phyloP scores from a whole-genome alignment of 2,797 vertebrate species.

The Dicrostonyx torquatus region DNA sequence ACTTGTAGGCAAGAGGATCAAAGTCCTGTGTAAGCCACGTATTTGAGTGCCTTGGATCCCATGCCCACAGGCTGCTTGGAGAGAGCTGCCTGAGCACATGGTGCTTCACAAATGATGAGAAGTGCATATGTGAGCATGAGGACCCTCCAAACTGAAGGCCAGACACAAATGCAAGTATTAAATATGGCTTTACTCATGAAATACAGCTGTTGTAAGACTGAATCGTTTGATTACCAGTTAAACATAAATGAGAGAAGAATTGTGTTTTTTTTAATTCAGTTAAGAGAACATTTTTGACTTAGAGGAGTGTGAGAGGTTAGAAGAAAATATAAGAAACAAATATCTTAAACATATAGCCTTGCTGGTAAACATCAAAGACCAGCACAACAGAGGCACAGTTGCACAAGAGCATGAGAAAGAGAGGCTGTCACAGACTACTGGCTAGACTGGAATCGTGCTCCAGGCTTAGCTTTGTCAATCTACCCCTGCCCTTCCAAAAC shows the following conservation, averaged over 20 bases:
- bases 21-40: background rate
- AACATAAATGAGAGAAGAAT: background rate
- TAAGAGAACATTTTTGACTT: background rate
- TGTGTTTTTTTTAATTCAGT: background rate
- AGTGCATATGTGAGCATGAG: too few relatives aligned
- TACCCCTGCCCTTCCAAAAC: background rate
- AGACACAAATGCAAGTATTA: background rate
- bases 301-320: background rate
- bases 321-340: conserved; percentile 1
- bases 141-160: background rate
- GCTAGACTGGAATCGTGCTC: too few relatives aligned
- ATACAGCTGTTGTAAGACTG: background rate
- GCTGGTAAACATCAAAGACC: background rate
- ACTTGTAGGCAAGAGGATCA: background rate
- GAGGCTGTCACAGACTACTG: fast-evolving
- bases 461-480: background rate
- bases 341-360: background rate
- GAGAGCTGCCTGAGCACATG: background rate
- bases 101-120: too few relatives aligned
- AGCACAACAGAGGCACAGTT: background rate
- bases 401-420: background rate
- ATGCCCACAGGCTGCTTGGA: background rate
- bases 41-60: background rate
- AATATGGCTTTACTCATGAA: background rate
- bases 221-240: background rate